A percentile compares a stretch with the other conserved stretches of the same genome.
Conservation (phyloP, 2,113 vertebrate species). For the Vanacampus margaritifer region DNA sequence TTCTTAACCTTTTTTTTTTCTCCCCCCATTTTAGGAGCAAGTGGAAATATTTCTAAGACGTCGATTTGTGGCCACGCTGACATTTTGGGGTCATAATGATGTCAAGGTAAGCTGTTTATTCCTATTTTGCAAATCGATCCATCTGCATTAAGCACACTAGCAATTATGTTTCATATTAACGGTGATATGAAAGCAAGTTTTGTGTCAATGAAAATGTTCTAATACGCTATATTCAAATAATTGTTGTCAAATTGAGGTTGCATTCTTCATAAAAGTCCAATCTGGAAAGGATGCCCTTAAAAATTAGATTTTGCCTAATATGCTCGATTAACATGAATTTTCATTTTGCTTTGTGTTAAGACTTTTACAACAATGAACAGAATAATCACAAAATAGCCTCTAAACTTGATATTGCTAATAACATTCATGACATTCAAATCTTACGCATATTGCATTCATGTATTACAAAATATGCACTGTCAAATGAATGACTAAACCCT, state of each 20-base stretch:
- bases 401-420: not conserved
- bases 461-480: not conserved
- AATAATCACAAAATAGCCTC: not conserved
- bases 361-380: not conserved
- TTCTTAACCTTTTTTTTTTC: no score
- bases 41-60: constrained; percentile 57
- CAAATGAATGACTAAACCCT: not conserved
- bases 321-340: not conserved
- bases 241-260: not conserved
- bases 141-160: constrained; percentile 44
- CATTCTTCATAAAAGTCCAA: not conserved
- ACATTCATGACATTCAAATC: not conserved
- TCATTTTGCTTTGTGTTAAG: not conserved
- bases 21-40: not conserved
- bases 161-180: constrained; percentile 57
- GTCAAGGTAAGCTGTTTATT: constrained; percentile 63
- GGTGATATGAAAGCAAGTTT: constrained; percentile 42
- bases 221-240: not conserved
- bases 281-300: not conserved
- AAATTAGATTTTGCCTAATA: not conserved
- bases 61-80: constrained; percentile 45
- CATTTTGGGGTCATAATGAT: constrained; percentile 62
- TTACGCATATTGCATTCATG: not conserved
- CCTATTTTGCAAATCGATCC: constrained; percentile 61
- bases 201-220: constrained; percentile 20